Conservation (phyloP, 2,113 vertebrate species). For the Thalassarche chlororhynchos region DNA sequence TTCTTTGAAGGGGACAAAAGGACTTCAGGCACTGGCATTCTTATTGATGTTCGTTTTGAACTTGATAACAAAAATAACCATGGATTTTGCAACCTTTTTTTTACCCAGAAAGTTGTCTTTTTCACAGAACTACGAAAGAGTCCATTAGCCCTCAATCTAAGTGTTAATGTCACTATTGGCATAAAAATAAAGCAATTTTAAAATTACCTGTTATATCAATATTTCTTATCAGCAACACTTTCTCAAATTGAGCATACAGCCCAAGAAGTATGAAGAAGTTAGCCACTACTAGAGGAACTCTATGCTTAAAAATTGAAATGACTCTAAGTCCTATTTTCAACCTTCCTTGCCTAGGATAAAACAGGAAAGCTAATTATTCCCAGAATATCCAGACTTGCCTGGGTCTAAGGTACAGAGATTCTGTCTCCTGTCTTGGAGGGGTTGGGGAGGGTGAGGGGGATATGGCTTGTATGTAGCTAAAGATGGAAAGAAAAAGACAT, state of each 20-base stretch:
- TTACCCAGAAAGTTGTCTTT: neutral
- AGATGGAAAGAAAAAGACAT: neutral
- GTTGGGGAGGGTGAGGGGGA: neutral
- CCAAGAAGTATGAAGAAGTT: neutral
- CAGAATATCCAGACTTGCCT: neutral
- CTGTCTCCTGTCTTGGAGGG: neutral
- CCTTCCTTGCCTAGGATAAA: neutral
- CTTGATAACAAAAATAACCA: neutral
- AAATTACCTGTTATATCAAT: neutral
- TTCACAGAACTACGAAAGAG: neutral
- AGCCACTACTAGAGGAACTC: neutral
- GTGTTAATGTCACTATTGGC: neutral
- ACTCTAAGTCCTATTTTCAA: neutral
- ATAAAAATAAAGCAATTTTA: neutral
- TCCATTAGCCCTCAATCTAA: neutral
- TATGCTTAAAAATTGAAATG: neutral
- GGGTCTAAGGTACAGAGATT: neutral
- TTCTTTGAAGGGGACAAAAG: neutral
- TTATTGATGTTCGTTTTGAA: neutral
- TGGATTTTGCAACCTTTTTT: neutral
- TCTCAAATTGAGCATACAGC: neutral
- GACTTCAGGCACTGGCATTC: neutral
- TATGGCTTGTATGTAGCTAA: neutral
- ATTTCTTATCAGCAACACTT: neutral
- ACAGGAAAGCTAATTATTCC: neutral